These are phyloP conservation scores for Rhynchophorus ferrugineus DNA, from an alignment of 1,140 invertebrate genomes.

Conservation along the genomic window DNA sequence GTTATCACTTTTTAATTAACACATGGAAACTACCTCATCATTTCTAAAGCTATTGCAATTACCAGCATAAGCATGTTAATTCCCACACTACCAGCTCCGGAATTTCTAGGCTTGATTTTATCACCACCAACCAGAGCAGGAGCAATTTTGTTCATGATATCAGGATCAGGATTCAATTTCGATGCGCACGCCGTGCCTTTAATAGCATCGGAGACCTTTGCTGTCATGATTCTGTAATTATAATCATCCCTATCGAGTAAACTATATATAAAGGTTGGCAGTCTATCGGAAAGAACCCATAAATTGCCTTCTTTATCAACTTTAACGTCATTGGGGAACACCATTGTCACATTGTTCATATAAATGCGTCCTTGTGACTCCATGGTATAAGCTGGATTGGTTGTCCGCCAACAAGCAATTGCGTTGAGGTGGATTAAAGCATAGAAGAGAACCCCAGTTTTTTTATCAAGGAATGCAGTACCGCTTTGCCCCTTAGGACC, in stretches of 20 bases:
- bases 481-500: constrained; percentile 66
- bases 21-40: too few species aligned
- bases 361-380: constrained; percentile 61
- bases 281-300: constrained; percentile 65
- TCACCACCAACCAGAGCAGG: constrained; percentile 3
- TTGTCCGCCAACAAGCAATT: constrained; percentile 69
- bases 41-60: too few species aligned
- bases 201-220: constrained; percentile 57
- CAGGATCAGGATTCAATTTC: constrained; percentile 28
- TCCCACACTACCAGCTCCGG: background rate
- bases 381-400: constrained; percentile 53
- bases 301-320: constrained; percentile 61
- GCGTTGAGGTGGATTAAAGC: constrained; percentile 66
- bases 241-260: constrained; percentile 55
- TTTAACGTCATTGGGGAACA: constrained; percentile 72
- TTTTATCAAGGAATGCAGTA: constrained; percentile 61
- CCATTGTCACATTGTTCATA: constrained; percentile 61
- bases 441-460: constrained; percentile 67
- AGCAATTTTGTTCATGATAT: constrained; percentile 24
- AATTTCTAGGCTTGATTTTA: constrained; percentile 1
- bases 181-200: constrained; percentile 59
- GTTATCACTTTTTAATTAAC: too few species aligned
- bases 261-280: constrained; percentile 63
- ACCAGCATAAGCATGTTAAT: too few species aligned
- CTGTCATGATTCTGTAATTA: constrained; percentile 65